Base-by-base conservation (phyloP, 2,888 invertebrate genomes). In the Pachymerium ferrugineum region DNA sequence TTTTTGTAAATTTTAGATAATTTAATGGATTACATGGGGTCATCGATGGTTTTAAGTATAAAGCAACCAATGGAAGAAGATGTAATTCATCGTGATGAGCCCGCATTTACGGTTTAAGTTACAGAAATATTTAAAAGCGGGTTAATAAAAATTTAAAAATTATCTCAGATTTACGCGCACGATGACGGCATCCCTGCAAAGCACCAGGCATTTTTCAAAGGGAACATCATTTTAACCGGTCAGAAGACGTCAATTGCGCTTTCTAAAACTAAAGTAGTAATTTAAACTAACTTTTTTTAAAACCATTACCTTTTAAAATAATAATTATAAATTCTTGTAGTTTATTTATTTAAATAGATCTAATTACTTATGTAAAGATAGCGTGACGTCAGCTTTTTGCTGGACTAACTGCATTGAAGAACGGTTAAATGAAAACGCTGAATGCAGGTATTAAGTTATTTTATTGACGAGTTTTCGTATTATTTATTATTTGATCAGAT, bases 151-250 rank as follows among this genome's bases (percentile, higher is more conserved):
- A n/a, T n/a, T 42, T 14, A 19, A 3, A 25, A 25, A 8, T 8
- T 14, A 22, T 54, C 3, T 25, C 8, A 73, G 73, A 67, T 67
- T 16, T 73, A 67, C 22, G 31, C 67, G 12, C 73, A 73, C 28
- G 35, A 30, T 31, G 67, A 73, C 29, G 68, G 35, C 6, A 2
- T 33, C 4, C 68, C 73, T 5, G 68, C 68, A 19, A 73, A 73
- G 31, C 73, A 73, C n/a, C 73, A 73, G 16, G 73, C 73, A 19
- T 73, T 73, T 22, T 73, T 73, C 16, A 73, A 67, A 62, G 73
- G 73, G 1, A 14, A 25, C n/a, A 73, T 73, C 4, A 67, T 73
- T 33, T 31, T 28, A 10, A 14, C 67, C n/a, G 22, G 28, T 67
- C 29, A 25, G 12, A 14, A 35, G 14, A 73, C 73, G 12, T 5